Base-by-base conservation (phyloP, 2,888 invertebrate genomes). In the Leptopilina drosophilae region DNA sequence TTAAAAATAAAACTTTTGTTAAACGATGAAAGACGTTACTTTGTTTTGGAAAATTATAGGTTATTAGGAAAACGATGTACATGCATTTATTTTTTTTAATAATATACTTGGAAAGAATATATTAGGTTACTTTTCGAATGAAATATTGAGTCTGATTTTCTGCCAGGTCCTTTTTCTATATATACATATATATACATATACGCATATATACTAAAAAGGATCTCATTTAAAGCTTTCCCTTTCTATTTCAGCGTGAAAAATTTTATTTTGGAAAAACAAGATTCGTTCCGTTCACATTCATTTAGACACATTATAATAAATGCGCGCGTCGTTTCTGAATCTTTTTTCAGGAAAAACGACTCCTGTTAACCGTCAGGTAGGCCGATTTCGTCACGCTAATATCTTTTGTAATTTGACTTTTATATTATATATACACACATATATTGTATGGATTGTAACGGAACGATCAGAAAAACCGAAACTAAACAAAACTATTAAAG, bases 211-310 rank as follows among this genome's bases (percentile, higher is more conserved):
- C 40, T 14, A 20, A 75, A 77, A 40, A 14, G 40, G 49, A 40
- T 77, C 53, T 59, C 56, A 65, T 40, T 65, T 66, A 46, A 56
- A 56, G 56, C 33, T 46, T 65, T 59, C 81, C 77, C 56, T 69
- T 77, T 69, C 77, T 59, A 26, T n/a, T 66, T 73, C 66, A 64
- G 81, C 78, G 64, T 81, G 82, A 85, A 77, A 81, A 80, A 87
- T 83, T 80, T 78, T 82, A 80, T 87, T 85, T 87, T 87, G 85
- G 84, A 79, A 81, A 88, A 87, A 85, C 86, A 84, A 84, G 84
- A 88, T 87, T 88, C 84, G 88, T 87, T 88, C 85, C 87, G 83
- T 80, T 82, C 75, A 77, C 73, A 73, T 33, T 77, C 20, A 73
- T 73, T 73, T 73, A 56, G 33, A 9, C 56, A n/a, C 56, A 73